Base-by-base conservation (phyloP, 2,888 invertebrate genomes). In the Leptinotarsa tumamoca region DNA sequence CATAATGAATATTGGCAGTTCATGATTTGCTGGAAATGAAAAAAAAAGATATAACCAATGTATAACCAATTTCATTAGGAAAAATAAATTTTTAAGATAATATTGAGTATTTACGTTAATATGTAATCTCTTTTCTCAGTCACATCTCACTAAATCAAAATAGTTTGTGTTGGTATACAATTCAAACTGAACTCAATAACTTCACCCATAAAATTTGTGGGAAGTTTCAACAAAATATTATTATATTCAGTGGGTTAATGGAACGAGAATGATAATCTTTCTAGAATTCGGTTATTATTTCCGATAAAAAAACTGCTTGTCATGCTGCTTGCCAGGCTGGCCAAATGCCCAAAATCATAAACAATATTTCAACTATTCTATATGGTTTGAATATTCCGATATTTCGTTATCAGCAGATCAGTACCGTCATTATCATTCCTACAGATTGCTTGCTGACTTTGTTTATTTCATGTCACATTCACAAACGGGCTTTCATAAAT, bases 291-390 rank as follows among this genome's bases (percentile, higher is more conserved):
- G 61, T 27, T 23, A 27, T 17, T 4, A 61, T 61, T 61, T 27
- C 17, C 23, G 27, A 61, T 61, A 61, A 61, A 61, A 61, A 61
- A 61, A 18, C 18, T 10, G 61, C 23, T 61, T 15, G 27, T 61
- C 27, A 27, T 61, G 17, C 61, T 56, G n/a, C 61, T 27, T 17
- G 27, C 61, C 14, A 4, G 23, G 17, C 27, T 61, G 61, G 27
- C 23, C 23, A 61, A 33, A 23, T 27, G 61, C 61, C 61, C 27
- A 61, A 27, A 27, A 17, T 27, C 23, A 27, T 58, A 58, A 58
- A 58, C 56, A 21, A 10, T 21, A n/a, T n/a, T 33, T 33, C 5
- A 33, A 51, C 51, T 51, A 51, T 51, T 14, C 54, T 54, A 18
- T n/a, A 21, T 18, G 18, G 13, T 61, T n/a, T 7, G 5, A 14